Conservation (phyloP, 2,888 invertebrate genomes). For the Lottia scabra region DNA sequence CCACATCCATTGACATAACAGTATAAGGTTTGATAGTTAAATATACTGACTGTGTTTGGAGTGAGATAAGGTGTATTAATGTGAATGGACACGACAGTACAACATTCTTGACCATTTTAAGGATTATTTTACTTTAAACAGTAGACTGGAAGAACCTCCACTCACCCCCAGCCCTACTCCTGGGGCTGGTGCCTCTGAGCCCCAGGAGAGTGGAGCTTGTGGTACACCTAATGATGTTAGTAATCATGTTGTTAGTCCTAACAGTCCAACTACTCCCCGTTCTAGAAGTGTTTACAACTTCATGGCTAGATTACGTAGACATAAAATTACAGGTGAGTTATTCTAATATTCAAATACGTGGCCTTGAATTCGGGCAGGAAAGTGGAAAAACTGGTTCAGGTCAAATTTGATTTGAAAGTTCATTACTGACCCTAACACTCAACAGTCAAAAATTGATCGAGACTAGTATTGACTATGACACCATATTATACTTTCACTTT, state of each 20-base stretch:
- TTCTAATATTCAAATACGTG: no score
- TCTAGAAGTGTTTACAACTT: background rate
- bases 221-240: background rate
- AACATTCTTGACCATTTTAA: background rate
- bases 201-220: background rate
- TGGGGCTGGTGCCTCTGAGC: background rate
- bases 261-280: background rate
- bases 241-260: background rate
- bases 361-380: no score
- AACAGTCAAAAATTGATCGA: no score
- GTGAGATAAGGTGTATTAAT: no score
- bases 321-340: background rate
- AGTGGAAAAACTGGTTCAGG: no score
- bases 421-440: no score
- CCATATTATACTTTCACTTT: no score
- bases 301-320: background rate
- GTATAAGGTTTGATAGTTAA: background rate
- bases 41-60: no score
- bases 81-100: no score
- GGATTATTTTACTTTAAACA: background rate
- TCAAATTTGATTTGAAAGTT: no score
- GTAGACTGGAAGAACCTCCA: conserved; percentile 1
- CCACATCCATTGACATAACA: conserved; percentile 4
- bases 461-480: no score
- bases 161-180: background rate